Evolutionary conservation across 2,113 vertebrate species (phyloP), one percentile per base, ranked within the genome.

Genomic region (Silurus asotus): DNA sequence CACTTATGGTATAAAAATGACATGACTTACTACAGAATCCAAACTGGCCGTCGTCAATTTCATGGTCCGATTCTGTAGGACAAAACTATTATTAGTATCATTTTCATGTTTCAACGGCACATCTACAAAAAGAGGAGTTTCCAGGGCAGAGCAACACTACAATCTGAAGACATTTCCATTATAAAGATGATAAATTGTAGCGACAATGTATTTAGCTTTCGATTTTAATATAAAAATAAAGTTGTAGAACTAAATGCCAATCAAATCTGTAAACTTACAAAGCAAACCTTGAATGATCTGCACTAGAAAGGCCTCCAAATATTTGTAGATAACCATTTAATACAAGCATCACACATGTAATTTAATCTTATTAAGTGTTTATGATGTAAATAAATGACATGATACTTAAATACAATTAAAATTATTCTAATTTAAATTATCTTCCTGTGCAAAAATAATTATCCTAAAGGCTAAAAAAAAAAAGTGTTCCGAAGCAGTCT

Each of bases 21-120:
- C 11, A 28, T n/a, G 81, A 97, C 97, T 98, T 97, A 99, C 98
- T 95, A 91, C 93, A 94, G 81, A 96, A 86, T 94, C 98, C 98
- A 93, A 99, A 99, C 20, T 96, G 86, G 80, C 97, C 97, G 25
- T 98, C 97, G 0, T 98, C 93, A 81, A 96, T 93, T 88, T 88
- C 90, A 76, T 94, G 92, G 90, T 95, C 90, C 72, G 90, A 87
- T 87, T 93, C 98, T 99, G 95, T 82, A 96, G 94, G 91, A 90
- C 88, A 87, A 91, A 89, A 88, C n/a, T 83, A 80, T 3, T 14
- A 77, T 93, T 90, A 89, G 10, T 79, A 89, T 80, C 19, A 59
- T 25, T 61, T 58, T 62, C 55, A 53, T 3, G 11, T 37, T 61
- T 37, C 4, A 13, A 37, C 77, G 48, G 69, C 64, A 77, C 74